Evolutionary conservation across 2,113 vertebrate species (phyloP).

Genomic region (Malurus elegans): DNA sequence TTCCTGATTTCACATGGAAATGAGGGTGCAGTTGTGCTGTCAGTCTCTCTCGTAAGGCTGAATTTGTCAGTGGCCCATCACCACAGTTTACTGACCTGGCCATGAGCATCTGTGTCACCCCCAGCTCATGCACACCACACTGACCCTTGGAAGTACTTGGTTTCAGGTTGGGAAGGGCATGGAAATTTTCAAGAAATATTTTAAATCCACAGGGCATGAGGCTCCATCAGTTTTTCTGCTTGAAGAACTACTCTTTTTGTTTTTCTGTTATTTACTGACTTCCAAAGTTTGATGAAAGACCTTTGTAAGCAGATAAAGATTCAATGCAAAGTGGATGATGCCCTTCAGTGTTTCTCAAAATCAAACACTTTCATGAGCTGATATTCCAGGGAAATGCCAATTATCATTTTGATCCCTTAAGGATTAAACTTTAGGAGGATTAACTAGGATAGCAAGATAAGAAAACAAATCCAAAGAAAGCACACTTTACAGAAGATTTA

Average conservation of each 20-base stretch:
- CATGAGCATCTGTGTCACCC: rapidly evolving
- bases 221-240: neutral
- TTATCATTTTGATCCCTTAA: neutral
- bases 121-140: neutral
- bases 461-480: slow-evolving; percentile 10
- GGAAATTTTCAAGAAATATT: neutral
- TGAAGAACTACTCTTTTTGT: neutral
- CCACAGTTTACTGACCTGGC: neutral
- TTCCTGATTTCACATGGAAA: neutral
- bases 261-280: neutral
- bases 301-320: neutral
- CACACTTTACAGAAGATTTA: neutral
- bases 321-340: neutral
- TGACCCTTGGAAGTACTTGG: neutral
- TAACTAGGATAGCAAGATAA: neutral
- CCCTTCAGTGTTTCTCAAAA: slow-evolving; percentile 4
- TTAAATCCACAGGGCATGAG: neutral
- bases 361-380: neutral
- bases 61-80: neutral
- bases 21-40: neutral
- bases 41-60: neutral
- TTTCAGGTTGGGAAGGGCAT: neutral
- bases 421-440: neutral
- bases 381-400: neutral
- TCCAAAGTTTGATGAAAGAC: neutral